Evolutionary conservation across 2,888 invertebrate genomes (phyloP).

Genomic region (Dusona sp.): DNA sequence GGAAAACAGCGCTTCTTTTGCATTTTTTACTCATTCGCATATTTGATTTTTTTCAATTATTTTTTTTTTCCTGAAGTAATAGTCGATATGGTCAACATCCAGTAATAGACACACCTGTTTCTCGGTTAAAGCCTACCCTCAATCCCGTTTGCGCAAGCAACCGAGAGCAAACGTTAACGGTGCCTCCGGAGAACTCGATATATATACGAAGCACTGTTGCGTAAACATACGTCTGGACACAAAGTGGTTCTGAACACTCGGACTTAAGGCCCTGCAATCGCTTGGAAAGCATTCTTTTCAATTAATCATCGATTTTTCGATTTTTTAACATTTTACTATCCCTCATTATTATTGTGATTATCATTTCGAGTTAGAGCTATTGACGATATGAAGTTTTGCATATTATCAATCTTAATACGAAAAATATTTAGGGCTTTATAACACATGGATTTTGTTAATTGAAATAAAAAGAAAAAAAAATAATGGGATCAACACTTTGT

Average conservation of each 20-base stretch:
- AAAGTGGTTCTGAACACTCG: conserved; percentile 47
- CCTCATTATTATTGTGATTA: neutral
- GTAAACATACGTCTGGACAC: conserved; percentile 55
- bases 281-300: neutral
- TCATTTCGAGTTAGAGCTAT: neutral
- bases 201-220: conserved; percentile 52
- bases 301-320: neutral
- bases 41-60: neutral
- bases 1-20: too few relatives aligned
- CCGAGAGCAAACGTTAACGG: conserved; percentile 64
- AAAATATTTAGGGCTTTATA: neutral
- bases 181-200: conserved; percentile 46
- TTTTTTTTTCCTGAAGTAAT: neutral
- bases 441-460: neutral
- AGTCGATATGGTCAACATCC: conserved; percentile 36
- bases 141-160: conserved; percentile 64
- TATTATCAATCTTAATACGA: neutral
- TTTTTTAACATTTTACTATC: neutral
- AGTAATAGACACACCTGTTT: conserved; percentile 67
- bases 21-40: neutral
- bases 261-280: conserved; percentile 13
- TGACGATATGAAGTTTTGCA: neutral
- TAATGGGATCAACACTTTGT: neutral
- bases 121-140: conserved; percentile 47
- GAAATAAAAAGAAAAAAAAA: neutral